Base-by-base conservation (phyloP, 53 echinoderm and acorn worm species). In the Astropecten irregularis region DNA sequence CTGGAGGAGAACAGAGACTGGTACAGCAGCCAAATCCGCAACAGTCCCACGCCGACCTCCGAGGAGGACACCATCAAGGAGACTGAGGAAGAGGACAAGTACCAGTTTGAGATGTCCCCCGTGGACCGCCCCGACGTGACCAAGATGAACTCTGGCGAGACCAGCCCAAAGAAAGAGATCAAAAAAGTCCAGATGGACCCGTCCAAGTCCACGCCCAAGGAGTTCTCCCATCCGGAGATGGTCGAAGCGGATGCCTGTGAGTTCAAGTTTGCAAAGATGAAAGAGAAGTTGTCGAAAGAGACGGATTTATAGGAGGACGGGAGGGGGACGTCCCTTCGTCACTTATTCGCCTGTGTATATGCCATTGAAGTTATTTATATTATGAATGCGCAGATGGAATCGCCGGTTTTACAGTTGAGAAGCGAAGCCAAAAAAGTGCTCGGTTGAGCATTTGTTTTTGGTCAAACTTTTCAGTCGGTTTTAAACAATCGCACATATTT, bases 1-100 rank as follows among this genome's bases (percentile, higher is more conserved):
- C 85, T 96, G 11, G 96, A 96, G 76, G 91, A 96, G 82, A 96
- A 96, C 87, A 73, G 96, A 31, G 84, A 96, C 71, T 93, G 89
- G 86, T 96, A 96, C 88, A 91, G 91, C 76, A 88, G 87, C 81
- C 89, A 91, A 83, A 93, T 93, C 67, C 86, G 91, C 65, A 89
- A 93, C 79, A 96, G 96, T 54, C 96, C 96, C 16, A 87, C 96
- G 35, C 93, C 96, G 16, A 69, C 72, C 9, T 50, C 48, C 4
- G 81, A 86, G 48, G 69, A 55, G 9, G 71, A 76, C 37, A 52
- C 81, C 39, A 91, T 91, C 49, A 87, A 82, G 22, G 85, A 89
- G 10, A 49, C 63, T 9, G 64, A 77, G 61, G 74, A 89, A 16
- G 87, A 87, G 50, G 81, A 87, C 25, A 83, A 88, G 46, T 74